Conservation (phyloP, 2,888 invertebrate genomes). For the Watsonalla cultraria region DNA sequence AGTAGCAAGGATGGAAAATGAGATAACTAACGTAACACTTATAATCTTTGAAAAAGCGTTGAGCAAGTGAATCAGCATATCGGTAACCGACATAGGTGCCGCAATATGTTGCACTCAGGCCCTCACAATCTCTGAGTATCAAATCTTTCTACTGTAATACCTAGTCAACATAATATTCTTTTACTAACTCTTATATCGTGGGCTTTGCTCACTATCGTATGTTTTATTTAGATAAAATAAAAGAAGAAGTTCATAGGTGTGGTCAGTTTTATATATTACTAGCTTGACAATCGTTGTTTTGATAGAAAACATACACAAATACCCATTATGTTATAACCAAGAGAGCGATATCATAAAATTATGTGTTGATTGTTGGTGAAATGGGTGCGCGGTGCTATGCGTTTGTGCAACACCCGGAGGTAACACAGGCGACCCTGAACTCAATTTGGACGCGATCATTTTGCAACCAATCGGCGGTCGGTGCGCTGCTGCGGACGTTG, state of each 20-base stretch:
- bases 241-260: no score
- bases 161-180: no score
- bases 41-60: not conserved
- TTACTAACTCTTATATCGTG: no score
- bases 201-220: no score
- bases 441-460: constrained; percentile 72
- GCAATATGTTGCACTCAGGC: no score
- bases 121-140: no score
- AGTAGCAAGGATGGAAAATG: not conserved
- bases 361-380: constrained; percentile 36
- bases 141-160: no score
- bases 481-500: constrained; percentile 49
- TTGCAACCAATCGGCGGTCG: constrained; percentile 72
- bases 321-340: no score
- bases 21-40: not conserved
- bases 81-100: not conserved
- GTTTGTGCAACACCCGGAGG: constrained; percentile 74
- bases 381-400: constrained; percentile 31
- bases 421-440: constrained; percentile 71
- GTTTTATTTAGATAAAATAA: no score
- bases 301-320: no score
- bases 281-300: no score
- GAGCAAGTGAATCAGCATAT: not conserved
- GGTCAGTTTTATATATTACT: no score
- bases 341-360: constrained; percentile 17